Evolutionary conservation across 1,140 invertebrate genomes (phyloP).

Genomic region (Trinorchestia longiramus): DNA sequence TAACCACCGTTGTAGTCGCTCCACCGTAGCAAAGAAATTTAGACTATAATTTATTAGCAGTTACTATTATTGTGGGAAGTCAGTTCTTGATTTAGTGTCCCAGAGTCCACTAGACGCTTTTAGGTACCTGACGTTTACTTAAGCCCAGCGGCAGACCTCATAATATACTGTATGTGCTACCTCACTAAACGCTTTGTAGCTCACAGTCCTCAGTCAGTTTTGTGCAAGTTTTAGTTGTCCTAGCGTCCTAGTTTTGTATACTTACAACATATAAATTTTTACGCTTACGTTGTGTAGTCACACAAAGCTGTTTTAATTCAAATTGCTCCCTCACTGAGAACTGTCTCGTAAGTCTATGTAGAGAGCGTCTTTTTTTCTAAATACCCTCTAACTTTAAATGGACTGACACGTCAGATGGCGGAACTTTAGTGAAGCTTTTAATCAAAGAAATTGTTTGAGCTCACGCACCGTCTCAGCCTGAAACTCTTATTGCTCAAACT

Average conservation of each 20-base stretch:
- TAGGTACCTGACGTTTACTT: background rate
- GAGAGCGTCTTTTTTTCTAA: background rate
- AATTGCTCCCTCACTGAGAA: background rate
- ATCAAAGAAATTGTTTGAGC: background rate
- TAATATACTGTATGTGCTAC: background rate
- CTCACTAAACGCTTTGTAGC: background rate
- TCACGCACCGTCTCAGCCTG: background rate
- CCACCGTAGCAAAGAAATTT: background rate
- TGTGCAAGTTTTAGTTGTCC: background rate
- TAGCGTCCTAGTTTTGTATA: background rate
- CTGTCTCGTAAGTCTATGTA: background rate
- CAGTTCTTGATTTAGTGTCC: background rate
- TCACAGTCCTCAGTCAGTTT: background rate
- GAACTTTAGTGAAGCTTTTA: background rate
- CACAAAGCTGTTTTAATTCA: background rate
- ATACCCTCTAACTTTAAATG: background rate
- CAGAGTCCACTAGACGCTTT: background rate
- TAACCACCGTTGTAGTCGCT: background rate
- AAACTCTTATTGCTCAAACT: background rate
- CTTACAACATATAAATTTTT: background rate
- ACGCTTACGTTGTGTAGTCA: background rate
- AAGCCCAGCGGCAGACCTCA: background rate
- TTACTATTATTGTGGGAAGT: background rate
- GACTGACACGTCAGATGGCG: background rate
- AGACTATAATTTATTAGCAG: background rate